These are phyloP conservation scores for Hemithea aestivaria DNA, from an alignment of 2,888 invertebrate genomes.

Conservation along the genomic window DNA sequence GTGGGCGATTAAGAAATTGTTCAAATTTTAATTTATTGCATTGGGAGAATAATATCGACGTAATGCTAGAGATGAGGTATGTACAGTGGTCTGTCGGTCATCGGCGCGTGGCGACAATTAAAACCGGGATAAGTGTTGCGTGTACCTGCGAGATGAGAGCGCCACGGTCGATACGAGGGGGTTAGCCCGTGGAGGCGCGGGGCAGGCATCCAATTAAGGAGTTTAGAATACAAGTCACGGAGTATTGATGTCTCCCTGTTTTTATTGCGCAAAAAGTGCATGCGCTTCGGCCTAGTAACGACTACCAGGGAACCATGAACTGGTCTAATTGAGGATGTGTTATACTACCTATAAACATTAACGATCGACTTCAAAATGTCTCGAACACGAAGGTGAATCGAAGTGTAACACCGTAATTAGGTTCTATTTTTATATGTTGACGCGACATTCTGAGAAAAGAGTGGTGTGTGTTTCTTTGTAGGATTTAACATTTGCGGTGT, in stretches of 20 bases:
- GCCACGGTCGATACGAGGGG: slow-evolving; percentile 71
- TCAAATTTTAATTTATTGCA: background rate
- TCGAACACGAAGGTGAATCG: slow-evolving; percentile 8
- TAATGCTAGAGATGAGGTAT: slow-evolving; percentile 4
- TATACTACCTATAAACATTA: slow-evolving; percentile 20
- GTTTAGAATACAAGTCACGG: slow-evolving; percentile 71
- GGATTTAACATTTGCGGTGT: slow-evolving; percentile 47
- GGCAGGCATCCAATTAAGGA: slow-evolving; percentile 65
- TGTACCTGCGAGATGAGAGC: slow-evolving; percentile 76
- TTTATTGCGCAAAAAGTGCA: slow-evolving; percentile 37
- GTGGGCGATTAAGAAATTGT: no score
- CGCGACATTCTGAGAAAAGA: slow-evolving; percentile 4
- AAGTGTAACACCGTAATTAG: slow-evolving; percentile 7
- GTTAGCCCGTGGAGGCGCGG: slow-evolving; percentile 40
- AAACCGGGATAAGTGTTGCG: slow-evolving; percentile 77
- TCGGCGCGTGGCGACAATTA: slow-evolving; percentile 77
- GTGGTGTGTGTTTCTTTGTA: slow-evolving; percentile 28
- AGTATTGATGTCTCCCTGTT: slow-evolving; percentile 64
- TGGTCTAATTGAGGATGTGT: slow-evolving; percentile 28
- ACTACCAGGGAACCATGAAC: slow-evolving; percentile 27
- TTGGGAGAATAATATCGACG: background rate
- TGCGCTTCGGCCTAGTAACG: slow-evolving; percentile 27
- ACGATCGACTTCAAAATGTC: slow-evolving; percentile 8
- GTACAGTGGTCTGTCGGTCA: slow-evolving; percentile 50
- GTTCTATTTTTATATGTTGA: background rate